These are phyloP conservation scores for Mobula birostris DNA, from an alignment of 2,113 vertebrate species.

Conservation along the genomic window DNA sequence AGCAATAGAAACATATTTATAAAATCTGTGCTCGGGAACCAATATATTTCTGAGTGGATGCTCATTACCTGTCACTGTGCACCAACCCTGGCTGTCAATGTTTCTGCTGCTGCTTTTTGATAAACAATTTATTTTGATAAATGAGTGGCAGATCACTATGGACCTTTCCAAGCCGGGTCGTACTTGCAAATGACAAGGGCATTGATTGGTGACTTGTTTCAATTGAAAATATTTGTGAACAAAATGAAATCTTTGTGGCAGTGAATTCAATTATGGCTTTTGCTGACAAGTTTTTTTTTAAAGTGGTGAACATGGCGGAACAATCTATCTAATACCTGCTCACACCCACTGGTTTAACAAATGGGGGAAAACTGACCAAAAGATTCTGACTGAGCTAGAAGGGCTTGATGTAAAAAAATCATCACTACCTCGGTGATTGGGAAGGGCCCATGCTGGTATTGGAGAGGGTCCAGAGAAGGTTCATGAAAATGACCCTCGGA, in stretches of 20 bases:
- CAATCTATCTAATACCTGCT: background rate
- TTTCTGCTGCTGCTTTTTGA: background rate
- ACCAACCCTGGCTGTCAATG: too few relatives aligned
- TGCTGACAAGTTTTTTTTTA: background rate
- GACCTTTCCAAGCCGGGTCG: background rate
- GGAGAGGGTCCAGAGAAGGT: too few relatives aligned
- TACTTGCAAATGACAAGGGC: background rate
- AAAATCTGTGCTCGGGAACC: background rate
- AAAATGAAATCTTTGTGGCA: background rate
- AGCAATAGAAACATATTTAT: background rate
- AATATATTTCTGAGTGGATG: background rate
- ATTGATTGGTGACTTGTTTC: background rate
- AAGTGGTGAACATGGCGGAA: background rate
- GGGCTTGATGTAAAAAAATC: background rate
- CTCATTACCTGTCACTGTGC: background rate
- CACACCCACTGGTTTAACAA: background rate
- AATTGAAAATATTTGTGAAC: background rate
- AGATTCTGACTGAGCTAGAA: background rate
- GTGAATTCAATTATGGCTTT: background rate
- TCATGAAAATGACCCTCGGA: too few relatives aligned
- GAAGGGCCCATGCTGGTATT: too few relatives aligned
- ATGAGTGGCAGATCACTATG: background rate
- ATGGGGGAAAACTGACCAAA: background rate
- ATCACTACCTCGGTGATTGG: too few relatives aligned
- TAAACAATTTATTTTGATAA: conserved; percentile 21